Evolutionary conservation across 2,888 invertebrate genomes (phyloP).

Genomic region (Drosophila merina): DNA sequence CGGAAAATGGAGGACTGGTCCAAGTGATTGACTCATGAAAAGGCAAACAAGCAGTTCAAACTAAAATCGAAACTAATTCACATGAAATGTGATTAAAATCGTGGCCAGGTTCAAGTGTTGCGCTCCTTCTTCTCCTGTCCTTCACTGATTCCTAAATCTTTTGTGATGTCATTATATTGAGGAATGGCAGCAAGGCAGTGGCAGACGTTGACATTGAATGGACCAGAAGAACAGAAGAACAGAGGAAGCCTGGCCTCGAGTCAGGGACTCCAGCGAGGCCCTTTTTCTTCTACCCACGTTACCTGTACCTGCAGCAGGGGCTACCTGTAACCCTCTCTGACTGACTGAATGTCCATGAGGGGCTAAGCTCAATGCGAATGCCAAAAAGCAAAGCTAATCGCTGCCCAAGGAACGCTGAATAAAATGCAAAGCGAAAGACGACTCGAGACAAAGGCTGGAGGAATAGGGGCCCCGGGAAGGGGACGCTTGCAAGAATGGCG

Average conservation of each 20-base stretch:
- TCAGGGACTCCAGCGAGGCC: conserved; percentile 28
- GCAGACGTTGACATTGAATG: conserved; percentile 76
- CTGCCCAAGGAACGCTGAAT: conserved; percentile 63
- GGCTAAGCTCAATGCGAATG: conserved; percentile 62
- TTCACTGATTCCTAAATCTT: conserved; percentile 64
- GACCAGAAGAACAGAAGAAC: conserved; percentile 35
- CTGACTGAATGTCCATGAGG: conserved; percentile 75
- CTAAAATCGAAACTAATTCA: conserved; percentile 75
- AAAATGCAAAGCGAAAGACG: conserved; percentile 65
- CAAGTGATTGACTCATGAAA: conserved; percentile 74
- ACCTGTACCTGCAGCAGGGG: conserved; percentile 5
- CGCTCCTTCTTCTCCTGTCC: conserved; percentile 17
- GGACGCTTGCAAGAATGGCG: conserved; percentile 78
- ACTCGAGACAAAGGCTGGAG: conserved; percentile 28
- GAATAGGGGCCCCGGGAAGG: neutral
- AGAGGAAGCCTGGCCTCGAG: conserved; percentile 1
- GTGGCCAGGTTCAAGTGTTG: conserved; percentile 50
- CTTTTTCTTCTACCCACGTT: conserved; percentile 17
- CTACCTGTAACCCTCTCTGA: conserved; percentile 36
- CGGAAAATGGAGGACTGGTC: neutral
- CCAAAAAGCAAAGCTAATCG: conserved; percentile 79
- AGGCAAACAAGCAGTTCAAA: conserved; percentile 54
- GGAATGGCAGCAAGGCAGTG: conserved; percentile 75
- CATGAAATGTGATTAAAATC: conserved; percentile 79
- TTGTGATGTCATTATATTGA: conserved; percentile 84